phyloP scores from a whole-genome alignment of 2,797 vertebrate species.

The Aldrovandia affinis region DNA sequence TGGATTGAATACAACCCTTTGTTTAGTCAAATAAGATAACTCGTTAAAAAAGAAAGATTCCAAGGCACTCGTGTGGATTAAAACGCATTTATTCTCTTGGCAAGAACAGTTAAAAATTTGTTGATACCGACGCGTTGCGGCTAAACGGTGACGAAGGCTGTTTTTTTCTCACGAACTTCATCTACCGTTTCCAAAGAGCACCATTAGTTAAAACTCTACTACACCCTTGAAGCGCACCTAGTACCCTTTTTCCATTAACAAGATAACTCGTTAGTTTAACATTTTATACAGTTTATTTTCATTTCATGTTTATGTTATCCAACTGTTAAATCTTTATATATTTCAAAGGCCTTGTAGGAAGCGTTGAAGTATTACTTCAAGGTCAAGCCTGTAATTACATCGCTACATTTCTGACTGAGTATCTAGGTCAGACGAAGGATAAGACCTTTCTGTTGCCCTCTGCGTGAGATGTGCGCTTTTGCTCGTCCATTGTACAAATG shows the following conservation, averaged over 20 bases:
- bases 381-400: not conserved
- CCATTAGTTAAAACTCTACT: too few species aligned
- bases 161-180: too few species aligned
- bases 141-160: too few species aligned
- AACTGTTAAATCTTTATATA: not conserved
- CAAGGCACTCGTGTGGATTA: too few species aligned
- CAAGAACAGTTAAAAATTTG: too few species aligned
- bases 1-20: not conserved
- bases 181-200: too few species aligned
- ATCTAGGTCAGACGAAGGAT: constrained; percentile 11
- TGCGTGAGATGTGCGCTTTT: not conserved
- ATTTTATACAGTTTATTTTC: not conserved
- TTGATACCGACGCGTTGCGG: too few species aligned
- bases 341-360: not conserved
- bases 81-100: too few species aligned
- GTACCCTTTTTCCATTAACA: too few species aligned
- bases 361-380: not conserved
- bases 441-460: not conserved
- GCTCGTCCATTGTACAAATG: not conserved
- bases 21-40: not conserved
- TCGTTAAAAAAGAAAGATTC: too few species aligned
- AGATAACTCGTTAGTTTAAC: too few species aligned
- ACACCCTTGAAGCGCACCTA: too few species aligned
- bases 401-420: not conserved
- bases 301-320: not conserved